Evolutionary conservation across 2,113 vertebrate species (phyloP).

Genomic region (Indicator maculatus): DNA sequence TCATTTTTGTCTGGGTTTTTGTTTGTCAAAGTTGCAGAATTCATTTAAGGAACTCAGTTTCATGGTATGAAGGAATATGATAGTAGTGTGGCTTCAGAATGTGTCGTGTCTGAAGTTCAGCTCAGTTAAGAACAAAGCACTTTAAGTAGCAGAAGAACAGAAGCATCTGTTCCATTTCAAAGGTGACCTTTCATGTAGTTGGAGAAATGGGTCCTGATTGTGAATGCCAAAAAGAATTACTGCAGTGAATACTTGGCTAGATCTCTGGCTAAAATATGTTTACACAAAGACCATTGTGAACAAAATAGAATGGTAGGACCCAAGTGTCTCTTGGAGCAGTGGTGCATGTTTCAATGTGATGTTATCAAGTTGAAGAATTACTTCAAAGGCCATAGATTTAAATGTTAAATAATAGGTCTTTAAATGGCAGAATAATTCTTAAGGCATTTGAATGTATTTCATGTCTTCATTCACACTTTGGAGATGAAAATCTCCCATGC

Average conservation of each 20-base stretch:
- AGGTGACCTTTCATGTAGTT: background rate
- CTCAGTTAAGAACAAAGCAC: background rate
- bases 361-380: background rate
- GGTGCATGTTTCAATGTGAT: background rate
- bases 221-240: background rate
- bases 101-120: background rate
- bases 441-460: background rate
- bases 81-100: background rate
- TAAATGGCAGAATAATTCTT: background rate
- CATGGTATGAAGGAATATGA: background rate
- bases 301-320: background rate
- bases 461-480: background rate
- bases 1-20: no score
- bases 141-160: background rate
- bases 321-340: background rate
- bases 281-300: background rate
- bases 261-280: background rate
- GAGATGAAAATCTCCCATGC: background rate
- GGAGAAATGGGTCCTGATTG: background rate
- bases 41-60: background rate
- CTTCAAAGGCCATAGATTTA: background rate
- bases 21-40: background rate
- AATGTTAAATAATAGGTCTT: background rate
- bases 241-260: background rate
- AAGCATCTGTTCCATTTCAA: constrained; percentile 14